Evolutionary conservation across 2,797 vertebrate genomes (phyloP).

Genomic region (Melanotaenia maccullochi): DNA sequence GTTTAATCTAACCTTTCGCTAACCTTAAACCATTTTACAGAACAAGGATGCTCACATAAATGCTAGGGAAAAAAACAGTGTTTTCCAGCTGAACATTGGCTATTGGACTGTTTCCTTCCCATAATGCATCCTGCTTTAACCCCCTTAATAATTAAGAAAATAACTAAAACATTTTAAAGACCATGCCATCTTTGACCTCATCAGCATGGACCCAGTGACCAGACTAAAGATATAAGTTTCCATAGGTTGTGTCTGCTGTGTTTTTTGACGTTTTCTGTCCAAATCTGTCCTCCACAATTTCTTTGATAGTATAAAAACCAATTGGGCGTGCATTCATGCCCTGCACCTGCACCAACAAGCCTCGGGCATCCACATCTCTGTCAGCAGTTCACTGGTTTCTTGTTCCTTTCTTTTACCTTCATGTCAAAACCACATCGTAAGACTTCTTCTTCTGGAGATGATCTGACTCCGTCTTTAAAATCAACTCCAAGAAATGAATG

Average conservation of each 20-base stretch:
- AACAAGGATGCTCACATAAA: neutral
- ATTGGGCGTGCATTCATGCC: neutral
- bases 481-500: neutral
- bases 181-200: too few species aligned
- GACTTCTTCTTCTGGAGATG: neutral
- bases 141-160: too few species aligned
- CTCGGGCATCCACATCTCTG: neutral
- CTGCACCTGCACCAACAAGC: neutral
- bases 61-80: neutral
- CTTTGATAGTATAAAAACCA: neutral
- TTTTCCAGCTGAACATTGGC: too few species aligned
- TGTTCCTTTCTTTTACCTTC: neutral
- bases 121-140: too few species aligned
- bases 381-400: neutral
- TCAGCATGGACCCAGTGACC: neutral
- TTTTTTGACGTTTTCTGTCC: too few species aligned
- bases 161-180: too few species aligned
- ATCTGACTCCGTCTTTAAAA: neutral
- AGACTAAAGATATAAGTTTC: too few species aligned
- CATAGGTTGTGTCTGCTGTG: too few species aligned
- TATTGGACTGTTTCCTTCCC: too few species aligned
- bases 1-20: neutral
- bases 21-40: neutral
- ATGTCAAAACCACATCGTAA: neutral
- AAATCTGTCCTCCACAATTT: too few species aligned